Evolutionary conservation across 2,888 invertebrate genomes (phyloP), one percentile per base, ranked within the genome.

Genomic region (Lithophane ornitopus): DNA sequence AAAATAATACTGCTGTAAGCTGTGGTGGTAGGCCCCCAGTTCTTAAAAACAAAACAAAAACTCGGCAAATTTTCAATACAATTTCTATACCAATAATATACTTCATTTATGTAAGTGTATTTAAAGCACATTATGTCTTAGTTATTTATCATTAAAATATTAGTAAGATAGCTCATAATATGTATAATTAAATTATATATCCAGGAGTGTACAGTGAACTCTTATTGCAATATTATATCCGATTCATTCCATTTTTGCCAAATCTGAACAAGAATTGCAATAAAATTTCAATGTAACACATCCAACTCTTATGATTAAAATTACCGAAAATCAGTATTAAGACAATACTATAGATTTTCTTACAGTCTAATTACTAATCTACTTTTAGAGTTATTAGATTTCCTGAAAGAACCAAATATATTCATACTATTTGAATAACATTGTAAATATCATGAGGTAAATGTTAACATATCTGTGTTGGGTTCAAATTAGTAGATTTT

Each of bases 371-470:
- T 80, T 78, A 65, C 67, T 82, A 80, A 82, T 67, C 46, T 81
- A 86, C 76, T 72, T 72, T 73, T 85, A 85, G 81, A 84, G 16
- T 75, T 76, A 80, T 59, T 83, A 85, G 71, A 85, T 81, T 81
- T 84, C 82, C 77, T 87, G 80, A 88, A 92, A 90, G 90, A 92
- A 92, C 91, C 91, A 92, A 93, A 80, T 89, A 80, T 87, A 85
- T 79, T 84, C 84, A 70, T 76, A 73, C 80, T 82, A 80, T 78
- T 84, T 82, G 65, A 80, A 65, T 78, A 81, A 77, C 89, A 91
- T 90, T 94, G 93, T 94, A 94, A 92, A 93, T 95, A 94, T 90
- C 90, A 93, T 93, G 82, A 90, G 84, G 80, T 92, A 89, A 92
- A 89, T 90, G 59, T 85, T 82, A 81, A 94, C 95, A 95, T 95